These are phyloP conservation scores for Ptychadena robeensis DNA, from an alignment of 2,797 vertebrate species.

Conservation along the genomic window DNA sequence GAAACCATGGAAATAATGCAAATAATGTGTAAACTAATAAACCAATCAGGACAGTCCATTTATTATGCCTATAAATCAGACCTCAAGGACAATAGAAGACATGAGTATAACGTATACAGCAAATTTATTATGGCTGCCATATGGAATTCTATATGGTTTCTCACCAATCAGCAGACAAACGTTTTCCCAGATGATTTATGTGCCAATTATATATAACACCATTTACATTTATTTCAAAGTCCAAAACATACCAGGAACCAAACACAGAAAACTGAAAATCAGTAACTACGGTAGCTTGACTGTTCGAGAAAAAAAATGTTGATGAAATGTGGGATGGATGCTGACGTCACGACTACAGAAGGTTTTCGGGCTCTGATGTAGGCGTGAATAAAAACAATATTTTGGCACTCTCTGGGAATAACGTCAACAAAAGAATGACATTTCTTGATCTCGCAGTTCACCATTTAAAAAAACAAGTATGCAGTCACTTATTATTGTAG, in stretches of 20 bases:
- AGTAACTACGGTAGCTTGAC: background rate
- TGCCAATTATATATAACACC: background rate
- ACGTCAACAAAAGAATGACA: background rate
- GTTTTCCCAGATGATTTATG: no score
- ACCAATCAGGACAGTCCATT: background rate
- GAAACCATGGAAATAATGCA: no score
- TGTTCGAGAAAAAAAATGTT: constrained; percentile 6
- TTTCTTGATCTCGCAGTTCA: background rate
- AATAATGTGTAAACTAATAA: background rate
- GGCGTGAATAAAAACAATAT: constrained; percentile 4
- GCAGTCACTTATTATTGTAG: background rate
- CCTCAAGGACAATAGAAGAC: background rate
- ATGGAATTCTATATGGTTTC: background rate
- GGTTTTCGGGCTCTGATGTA: background rate
- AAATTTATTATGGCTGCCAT: background rate
- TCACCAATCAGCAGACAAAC: background rate
- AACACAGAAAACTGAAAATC: background rate
- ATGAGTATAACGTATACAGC: background rate
- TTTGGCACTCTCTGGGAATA: background rate
- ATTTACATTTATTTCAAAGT: background rate
- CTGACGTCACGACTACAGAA: background rate
- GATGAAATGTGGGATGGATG: constrained; percentile 1
- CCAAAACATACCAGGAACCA: background rate
- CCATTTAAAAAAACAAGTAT: background rate
- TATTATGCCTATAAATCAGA: background rate